Evolutionary conservation across 2,113 vertebrate species (phyloP).

Genomic region (Engystomops pustulosus): DNA sequence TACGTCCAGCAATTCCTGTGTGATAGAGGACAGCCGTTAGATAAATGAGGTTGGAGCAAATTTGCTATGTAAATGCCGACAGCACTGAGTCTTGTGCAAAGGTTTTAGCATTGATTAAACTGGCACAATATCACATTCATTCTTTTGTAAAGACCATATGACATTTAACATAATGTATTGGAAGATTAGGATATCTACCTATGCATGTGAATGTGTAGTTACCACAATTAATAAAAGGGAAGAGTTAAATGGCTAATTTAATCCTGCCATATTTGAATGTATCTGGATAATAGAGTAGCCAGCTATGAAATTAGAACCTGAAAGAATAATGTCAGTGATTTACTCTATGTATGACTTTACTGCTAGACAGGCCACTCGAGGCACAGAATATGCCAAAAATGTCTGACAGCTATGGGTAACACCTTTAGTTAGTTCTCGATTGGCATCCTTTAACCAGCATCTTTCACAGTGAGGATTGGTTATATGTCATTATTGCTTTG

Average conservation of each 20-base stretch:
- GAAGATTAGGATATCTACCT: neutral
- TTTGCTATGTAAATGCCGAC: constrained; percentile 14
- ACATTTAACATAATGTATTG: neutral
- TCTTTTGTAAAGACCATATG: neutral
- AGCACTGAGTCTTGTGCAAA: constrained; percentile 17
- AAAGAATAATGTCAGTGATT: neutral
- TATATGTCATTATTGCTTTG: too few relatives aligned
- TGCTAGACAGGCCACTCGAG: too few relatives aligned
- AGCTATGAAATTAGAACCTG: neutral
- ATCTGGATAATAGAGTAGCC: neutral
- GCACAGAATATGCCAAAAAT: too few relatives aligned
- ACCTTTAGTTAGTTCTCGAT: too few relatives aligned
- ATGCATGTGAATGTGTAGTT: neutral
- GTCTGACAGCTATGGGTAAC: too few relatives aligned
- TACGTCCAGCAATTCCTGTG: constrained; percentile 19
- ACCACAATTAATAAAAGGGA: neutral
- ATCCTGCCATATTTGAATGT: neutral
- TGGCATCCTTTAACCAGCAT: too few relatives aligned
- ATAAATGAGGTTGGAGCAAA: constrained; percentile 34
- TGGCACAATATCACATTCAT: neutral
- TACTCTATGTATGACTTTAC: too few relatives aligned
- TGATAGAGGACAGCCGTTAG: neutral
- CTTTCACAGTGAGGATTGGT: too few relatives aligned
- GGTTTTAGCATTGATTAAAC: constrained; percentile 21
- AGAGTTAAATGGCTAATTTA: neutral